Conservation (phyloP, 2,888 invertebrate species). For the Spodoptera littoralis region DNA sequence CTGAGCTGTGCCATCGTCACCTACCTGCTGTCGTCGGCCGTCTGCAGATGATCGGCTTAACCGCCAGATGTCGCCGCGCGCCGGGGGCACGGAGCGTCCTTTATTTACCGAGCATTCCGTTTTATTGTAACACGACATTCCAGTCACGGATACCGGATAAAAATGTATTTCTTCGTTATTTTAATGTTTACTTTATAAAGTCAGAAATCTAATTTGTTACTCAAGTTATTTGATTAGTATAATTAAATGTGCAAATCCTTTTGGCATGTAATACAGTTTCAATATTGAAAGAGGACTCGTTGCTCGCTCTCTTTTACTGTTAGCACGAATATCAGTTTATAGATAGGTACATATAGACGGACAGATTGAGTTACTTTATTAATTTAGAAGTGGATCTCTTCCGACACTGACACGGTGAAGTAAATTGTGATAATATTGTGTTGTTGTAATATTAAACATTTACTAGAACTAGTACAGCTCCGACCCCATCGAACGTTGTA, state of each 20-base stretch:
- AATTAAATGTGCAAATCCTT: conserved; percentile 49
- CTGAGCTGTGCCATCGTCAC: conserved; percentile 82
- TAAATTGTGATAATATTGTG: conserved; percentile 27
- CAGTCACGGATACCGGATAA: conserved; percentile 5
- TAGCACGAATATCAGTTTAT: conserved; percentile 49
- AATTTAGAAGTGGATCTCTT: conserved; percentile 29
- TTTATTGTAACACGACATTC: conserved; percentile 25
- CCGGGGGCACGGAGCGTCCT: conserved; percentile 45
- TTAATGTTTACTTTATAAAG: conserved; percentile 14
- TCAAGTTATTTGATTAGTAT: conserved; percentile 42
- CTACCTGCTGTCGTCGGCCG: conserved; percentile 81
- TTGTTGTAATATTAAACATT: conserved; percentile 13
- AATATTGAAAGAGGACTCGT: conserved; percentile 52
- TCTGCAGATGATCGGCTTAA: conserved; percentile 84
- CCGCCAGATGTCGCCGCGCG: conserved; percentile 14
- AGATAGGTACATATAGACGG: conserved; percentile 13
- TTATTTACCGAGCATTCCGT: conserved; percentile 25
- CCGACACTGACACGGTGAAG: conserved; percentile 19
- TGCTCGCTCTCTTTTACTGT: conserved; percentile 40
- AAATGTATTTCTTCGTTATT: background rate
- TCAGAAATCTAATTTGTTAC: conserved; percentile 21
- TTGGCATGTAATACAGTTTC: conserved; percentile 39
- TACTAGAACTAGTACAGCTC: conserved; percentile 24
- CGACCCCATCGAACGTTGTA: conserved; percentile 42
- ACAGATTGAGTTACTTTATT: conserved; percentile 49